Percentiles rank a stretch among this genome's conserved stretches.
These are phyloP conservation scores for Oenanthe melanoleuca DNA, from an alignment of 2,113 vertebrate species.

Conservation along the genomic window DNA sequence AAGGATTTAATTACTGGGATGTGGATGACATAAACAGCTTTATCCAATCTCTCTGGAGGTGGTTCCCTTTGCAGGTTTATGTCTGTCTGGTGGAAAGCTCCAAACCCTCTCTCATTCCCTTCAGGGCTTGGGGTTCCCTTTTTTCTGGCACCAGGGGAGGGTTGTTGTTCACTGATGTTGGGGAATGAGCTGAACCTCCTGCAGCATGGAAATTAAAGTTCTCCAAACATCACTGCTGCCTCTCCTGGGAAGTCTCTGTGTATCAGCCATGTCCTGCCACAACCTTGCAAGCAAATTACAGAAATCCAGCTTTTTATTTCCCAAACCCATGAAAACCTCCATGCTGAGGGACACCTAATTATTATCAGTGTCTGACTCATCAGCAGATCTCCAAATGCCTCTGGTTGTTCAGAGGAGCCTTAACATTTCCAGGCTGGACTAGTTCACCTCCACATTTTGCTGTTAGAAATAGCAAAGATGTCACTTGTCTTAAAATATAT, in stretches of 20 bases:
- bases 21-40: too few species aligned
- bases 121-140: fast-evolving
- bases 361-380: background rate
- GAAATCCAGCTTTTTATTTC: background rate
- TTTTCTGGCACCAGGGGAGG: background rate
- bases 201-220: background rate
- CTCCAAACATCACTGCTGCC: background rate
- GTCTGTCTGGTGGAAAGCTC: background rate
- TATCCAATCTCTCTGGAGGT: too few species aligned
- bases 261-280: background rate
- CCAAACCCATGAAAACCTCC: background rate
- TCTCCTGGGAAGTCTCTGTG: background rate
- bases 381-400: background rate
- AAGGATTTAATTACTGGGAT: too few species aligned
- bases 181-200: background rate
- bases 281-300: background rate
- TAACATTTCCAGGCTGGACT: conserved; percentile 36
- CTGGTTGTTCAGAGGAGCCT: conserved; percentile 8
- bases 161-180: background rate
- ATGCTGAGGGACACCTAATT: background rate
- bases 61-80: background rate
- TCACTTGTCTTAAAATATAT: conserved; percentile 66
- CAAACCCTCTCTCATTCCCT: background rate
- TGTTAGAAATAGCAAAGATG: conserved; percentile 66
- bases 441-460: conserved; percentile 4